These are phyloP conservation scores for Drosophila malerkotliana DNA, from an alignment of 1,140 invertebrate genomes.

Conservation along the genomic window DNA sequence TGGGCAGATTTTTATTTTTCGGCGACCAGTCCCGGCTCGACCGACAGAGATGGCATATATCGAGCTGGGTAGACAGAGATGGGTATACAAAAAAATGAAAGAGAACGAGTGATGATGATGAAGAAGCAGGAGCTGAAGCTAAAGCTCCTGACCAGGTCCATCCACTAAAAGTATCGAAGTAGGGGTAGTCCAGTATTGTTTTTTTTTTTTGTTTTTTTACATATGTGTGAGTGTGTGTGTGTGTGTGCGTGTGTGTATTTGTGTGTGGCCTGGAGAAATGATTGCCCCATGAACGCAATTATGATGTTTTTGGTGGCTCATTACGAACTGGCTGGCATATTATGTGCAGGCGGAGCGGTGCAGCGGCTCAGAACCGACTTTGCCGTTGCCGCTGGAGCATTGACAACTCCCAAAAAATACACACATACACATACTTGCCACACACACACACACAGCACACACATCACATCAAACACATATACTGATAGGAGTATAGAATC, in stretches of 20 bases:
- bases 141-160: constrained; percentile 46
- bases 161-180: constrained; percentile 41
- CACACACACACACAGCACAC: constrained; percentile 15
- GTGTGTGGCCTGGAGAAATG: constrained; percentile 28
- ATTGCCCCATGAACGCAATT: constrained; percentile 17
- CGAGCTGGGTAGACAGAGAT: constrained; percentile 1
- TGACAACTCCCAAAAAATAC: constrained; percentile 50
- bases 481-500: not conserved
- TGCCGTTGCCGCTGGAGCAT: constrained; percentile 64
- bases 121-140: constrained; percentile 6
- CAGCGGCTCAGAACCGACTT: constrained; percentile 77
- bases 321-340: constrained; percentile 74
- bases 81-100: not conserved
- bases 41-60: constrained; percentile 40
- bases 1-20: constrained; percentile 82
- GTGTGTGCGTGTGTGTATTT: constrained; percentile 10
- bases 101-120: not conserved
- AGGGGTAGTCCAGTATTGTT: constrained; percentile 56
- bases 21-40: constrained; percentile 54
- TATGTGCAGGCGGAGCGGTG: constrained; percentile 67
- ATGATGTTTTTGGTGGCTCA: constrained; percentile 57
- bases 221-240: not conserved
- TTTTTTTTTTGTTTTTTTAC: too few species aligned
- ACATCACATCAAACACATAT: not conserved
- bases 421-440: constrained; percentile 17